Base-by-base conservation (phyloP, 2,888 invertebrate genomes). In the Folsomia candida region DNA sequence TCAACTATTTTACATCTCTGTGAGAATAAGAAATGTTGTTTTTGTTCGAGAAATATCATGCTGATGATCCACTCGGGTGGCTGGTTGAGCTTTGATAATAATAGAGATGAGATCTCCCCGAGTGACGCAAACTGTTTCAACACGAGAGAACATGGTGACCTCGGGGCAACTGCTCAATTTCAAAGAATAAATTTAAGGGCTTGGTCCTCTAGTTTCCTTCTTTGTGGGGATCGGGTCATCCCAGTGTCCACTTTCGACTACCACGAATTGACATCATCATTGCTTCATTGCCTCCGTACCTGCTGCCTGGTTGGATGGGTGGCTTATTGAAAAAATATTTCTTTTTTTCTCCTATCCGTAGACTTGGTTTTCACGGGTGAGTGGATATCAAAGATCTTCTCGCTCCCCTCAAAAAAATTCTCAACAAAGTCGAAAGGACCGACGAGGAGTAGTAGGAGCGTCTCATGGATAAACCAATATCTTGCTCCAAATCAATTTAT, bases 291-390 rank as follows among this genome's bases (percentile, higher is more conserved):
- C n/a, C n/a, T n/a, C n/a, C n/a, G n/a, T n/a, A n/a, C n/a, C n/a
- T n/a, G n/a, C n/a, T 37, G 6, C 4, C 37, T 37, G 37, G 37
- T 37, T 37, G 37, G 54, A 18, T 18, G 18, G 54, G 69, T 74
- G 69, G 71, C 71, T 75, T 75, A 75, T 73, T 75, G 75, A 73
- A 70, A 75, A 75, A 75, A 75, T 75, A 75, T 73, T 75, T 75
- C 71, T 71, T 59, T 69, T 71, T 69, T 71, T 62, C 66, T n/a
- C 6, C 14, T 37, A 75, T 61, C 71, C 69, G 64, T 65, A 67
- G 71, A 67, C 67, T 72, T 71, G 67, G 65, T 69, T 75, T 73
- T 75, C 67, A 68, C 75, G 69, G 71, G 72, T 73, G 73, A 75
- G 61, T 75, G 60, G 68, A 65, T 69, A 60, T 73, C 59, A 68